Evolutionary conservation across 2,888 invertebrate species (phyloP).

Genomic region (Cacoxenus indagator): DNA sequence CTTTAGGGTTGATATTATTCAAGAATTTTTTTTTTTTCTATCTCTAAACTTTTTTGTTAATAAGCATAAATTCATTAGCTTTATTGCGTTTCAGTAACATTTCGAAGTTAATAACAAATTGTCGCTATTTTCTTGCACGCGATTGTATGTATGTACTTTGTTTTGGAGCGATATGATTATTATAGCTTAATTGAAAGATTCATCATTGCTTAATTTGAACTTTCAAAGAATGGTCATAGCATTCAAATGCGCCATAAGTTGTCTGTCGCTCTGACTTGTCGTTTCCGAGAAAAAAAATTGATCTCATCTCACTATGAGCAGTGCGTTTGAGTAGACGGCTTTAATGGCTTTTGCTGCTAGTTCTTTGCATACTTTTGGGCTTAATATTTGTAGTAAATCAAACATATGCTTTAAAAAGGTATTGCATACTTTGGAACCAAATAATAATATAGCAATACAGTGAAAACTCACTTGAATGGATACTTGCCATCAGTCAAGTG

Average conservation of each 20-base stretch:
- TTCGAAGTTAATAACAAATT: background rate
- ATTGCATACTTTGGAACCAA: no score
- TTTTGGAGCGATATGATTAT: background rate
- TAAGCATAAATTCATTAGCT: background rate
- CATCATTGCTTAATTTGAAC: background rate
- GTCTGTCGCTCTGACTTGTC: background rate
- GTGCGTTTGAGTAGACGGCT: no score
- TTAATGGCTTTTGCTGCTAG: no score
- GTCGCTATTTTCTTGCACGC: background rate
- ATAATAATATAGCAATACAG: no score
- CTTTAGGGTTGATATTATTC: background rate
- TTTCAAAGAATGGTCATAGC: background rate
- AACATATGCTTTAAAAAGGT: no score
- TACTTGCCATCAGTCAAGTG: no score
- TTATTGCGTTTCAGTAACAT: background rate
- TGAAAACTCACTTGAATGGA: no score
- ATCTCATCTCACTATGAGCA: no score
- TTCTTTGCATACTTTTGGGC: no score
- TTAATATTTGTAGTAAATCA: no score
- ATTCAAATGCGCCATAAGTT: background rate
- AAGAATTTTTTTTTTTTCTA: background rate
- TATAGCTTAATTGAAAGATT: background rate
- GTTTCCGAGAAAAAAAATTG: background rate
- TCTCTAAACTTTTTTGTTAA: background rate
- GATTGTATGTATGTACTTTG: background rate